phyloP scores from a whole-genome alignment of 2,113 vertebrate genomes.

The Stegostoma tigrinum region DNA sequence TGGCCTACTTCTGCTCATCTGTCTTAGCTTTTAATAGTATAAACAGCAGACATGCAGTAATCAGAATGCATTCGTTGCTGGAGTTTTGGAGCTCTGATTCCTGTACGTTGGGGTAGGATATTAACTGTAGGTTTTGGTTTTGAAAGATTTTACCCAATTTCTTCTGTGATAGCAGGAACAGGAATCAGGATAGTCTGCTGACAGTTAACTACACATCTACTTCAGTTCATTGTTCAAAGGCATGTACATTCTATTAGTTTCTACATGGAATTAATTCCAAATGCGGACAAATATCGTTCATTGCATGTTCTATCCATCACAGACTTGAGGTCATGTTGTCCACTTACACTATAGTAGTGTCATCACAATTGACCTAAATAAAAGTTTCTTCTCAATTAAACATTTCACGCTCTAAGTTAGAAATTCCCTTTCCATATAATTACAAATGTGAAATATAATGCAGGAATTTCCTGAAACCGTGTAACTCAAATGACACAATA shows the following conservation, averaged over 20 bases:
- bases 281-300: not conserved
- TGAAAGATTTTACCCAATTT: not conserved
- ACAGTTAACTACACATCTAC: not conserved
- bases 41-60: not conserved
- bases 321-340: not conserved
- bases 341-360: not conserved
- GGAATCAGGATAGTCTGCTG: not conserved
- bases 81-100: not conserved
- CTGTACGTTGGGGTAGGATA: not conserved
- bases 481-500: not conserved
- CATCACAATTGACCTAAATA: not conserved
- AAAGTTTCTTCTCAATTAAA: not conserved
- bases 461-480: not conserved
- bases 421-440: not conserved
- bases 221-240: not conserved
- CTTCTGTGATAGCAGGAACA: not conserved
- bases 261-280: not conserved
- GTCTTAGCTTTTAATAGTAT: not conserved
- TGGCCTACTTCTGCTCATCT: too few species aligned
- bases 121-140: not conserved
- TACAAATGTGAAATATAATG: not conserved
- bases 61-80: not conserved
- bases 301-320: not conserved
- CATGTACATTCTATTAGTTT: conserved; percentile 22
- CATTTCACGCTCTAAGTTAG: not conserved